Percentiles rank a stretch among this genome's conserved stretches.
Conservation (phyloP, 2,888 invertebrate genomes). For the Galerucella calmariensis region DNA sequence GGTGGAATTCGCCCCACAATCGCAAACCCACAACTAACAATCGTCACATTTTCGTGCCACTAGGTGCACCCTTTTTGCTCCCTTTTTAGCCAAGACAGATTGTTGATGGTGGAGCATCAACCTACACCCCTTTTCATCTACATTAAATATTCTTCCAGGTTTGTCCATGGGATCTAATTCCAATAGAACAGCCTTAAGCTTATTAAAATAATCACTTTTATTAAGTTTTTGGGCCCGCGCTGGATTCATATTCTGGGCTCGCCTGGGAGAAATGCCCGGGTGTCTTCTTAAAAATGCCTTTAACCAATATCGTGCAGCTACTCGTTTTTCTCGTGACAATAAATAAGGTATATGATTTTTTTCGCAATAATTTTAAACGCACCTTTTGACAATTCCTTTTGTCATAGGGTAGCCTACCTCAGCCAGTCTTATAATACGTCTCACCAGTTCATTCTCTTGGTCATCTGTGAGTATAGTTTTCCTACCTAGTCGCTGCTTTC, state of each 20-base stretch:
- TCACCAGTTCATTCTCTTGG: too few relatives aligned
- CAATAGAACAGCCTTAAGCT: conserved; percentile 15
- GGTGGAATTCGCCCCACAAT: too few relatives aligned
- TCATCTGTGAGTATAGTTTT: too few relatives aligned
- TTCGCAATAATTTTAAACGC: too few relatives aligned
- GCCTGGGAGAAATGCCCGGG: conserved; percentile 20
- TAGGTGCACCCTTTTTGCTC: conserved; percentile 53
- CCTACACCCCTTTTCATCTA: conserved; percentile 54
- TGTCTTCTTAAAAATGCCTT: conserved; percentile 13
- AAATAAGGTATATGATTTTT: too few relatives aligned
- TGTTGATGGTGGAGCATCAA: conserved; percentile 53
- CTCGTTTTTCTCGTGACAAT: too few relatives aligned
- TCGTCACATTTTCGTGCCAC: conserved; percentile 47
- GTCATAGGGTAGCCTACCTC: too few relatives aligned
- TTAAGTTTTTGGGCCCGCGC: conserved; percentile 50
- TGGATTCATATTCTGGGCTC: conserved; percentile 51
- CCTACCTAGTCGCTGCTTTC: too few relatives aligned
- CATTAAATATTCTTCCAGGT: conserved; percentile 47
- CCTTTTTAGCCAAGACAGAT: conserved; percentile 52
- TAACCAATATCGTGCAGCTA: conserved; percentile 11
- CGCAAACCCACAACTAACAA: too few relatives aligned
- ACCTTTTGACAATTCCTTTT: too few relatives aligned
- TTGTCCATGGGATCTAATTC: conserved; percentile 33
- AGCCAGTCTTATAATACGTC: too few relatives aligned
- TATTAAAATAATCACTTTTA: conserved; percentile 47